Percentiles rank a stretch among this genome's conserved stretches.
These are phyloP conservation scores for Gymnocheta viridis DNA, from an alignment of 2,888 invertebrate genomes.

Conservation along the genomic window DNA sequence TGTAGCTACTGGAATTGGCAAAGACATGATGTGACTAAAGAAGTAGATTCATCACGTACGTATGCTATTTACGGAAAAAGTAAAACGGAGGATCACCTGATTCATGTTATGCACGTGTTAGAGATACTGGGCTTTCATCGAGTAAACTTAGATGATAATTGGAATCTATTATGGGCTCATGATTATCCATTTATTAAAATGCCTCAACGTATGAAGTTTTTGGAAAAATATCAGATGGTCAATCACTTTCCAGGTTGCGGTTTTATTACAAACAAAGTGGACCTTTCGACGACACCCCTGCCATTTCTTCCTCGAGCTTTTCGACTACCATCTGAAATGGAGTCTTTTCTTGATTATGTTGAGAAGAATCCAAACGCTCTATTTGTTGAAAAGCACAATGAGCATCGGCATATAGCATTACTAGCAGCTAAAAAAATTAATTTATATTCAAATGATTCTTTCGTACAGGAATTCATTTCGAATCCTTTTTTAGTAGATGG, in stretches of 20 bases:
- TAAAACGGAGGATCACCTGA: constrained; percentile 83
- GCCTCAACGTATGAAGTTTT: constrained; percentile 82
- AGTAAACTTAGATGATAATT: constrained; percentile 84
- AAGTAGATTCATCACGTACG: constrained; percentile 74
- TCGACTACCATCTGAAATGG: constrained; percentile 89
- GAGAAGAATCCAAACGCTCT: constrained; percentile 85
- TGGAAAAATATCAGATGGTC: constrained; percentile 89
- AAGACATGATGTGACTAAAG: background rate
- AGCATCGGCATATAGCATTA: constrained; percentile 93
- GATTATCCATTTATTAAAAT: constrained; percentile 90
- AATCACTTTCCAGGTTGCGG: constrained; percentile 98
- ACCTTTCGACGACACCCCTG: constrained; percentile 90
- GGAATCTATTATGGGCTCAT: constrained; percentile 97
- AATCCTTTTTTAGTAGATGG: constrained; percentile 95
- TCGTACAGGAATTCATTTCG: constrained; percentile 95
- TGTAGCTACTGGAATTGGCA: constrained; percentile 39
- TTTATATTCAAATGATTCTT: constrained; percentile 87
- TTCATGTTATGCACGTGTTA: constrained; percentile 91
- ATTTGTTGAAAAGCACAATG: constrained; percentile 96
- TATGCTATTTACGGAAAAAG: constrained; percentile 86
- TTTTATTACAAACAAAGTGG: constrained; percentile 95
- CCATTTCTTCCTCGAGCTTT: constrained; percentile 94
- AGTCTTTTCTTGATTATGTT: constrained; percentile 87
- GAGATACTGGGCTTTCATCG: constrained; percentile 88
- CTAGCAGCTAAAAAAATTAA: constrained; percentile 87